Base-by-base conservation (phyloP, 2,888 invertebrate genomes). In the Napeogenes inachia region DNA sequence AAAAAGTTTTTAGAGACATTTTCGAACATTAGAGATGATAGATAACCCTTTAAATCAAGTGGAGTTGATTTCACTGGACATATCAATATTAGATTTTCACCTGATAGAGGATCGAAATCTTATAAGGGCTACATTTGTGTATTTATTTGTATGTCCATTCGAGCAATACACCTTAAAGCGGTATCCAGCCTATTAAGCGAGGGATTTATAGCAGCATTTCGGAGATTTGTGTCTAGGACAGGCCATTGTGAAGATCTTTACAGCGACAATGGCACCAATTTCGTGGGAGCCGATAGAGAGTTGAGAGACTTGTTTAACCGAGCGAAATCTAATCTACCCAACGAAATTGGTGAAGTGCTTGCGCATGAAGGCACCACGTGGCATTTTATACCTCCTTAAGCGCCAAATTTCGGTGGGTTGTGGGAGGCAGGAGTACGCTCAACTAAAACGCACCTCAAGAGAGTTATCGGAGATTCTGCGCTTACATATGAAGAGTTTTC, bases 191-290 rank as follows among this genome's bases (percentile, higher is more conserved):
- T n/a, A n/a, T 33, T 46, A n/a, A 57, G 46, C 6, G 33, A 47
- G 5, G 57, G 45, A 4, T 68, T 68, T 45, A 56, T 68, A 1
- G 61, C 63, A 0, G 68, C 67, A 35, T 67, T 65, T 21, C 45
- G 56, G n/a, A 30, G 62, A 5, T 63, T 66, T 54, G 35, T 54
- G 4, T 13, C 61, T 10, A 42, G 63, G 32, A 13, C 65, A 45
- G 68, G 68, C 10, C 60, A 59, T 45, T 61, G 62, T 56, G 10
- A 50, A 13, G 56, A 59, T 30, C 10, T 66, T 4, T 68, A 53
- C n/a, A 64, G 66, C 35, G 68, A 68, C 38, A 68, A 68, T 60
- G 68, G 62, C 32, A 66, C 64, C 12, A 46, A 46, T 46, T 46
- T 46, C 12, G 46, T 46, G 12, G 46, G 46, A 46, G 46, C 46